Percentiles rank a stretch among this genome's conserved stretches.
phyloP scores from a whole-genome alignment of 2,797 vertebrate species.

The Myripristis jacobus region DNA sequence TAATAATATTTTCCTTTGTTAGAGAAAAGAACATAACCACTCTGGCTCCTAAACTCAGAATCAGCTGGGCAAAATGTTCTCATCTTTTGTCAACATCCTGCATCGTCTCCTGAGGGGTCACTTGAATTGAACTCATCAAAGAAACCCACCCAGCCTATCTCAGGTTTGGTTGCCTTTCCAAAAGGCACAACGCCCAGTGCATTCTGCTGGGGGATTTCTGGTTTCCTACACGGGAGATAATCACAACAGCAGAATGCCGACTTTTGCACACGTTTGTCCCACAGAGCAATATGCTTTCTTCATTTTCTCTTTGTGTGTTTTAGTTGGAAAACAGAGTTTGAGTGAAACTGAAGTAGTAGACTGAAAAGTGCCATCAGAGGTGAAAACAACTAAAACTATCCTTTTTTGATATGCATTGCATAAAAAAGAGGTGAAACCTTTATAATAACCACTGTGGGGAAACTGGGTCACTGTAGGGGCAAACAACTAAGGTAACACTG shows the following conservation, averaged over 20 bases:
- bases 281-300: neutral
- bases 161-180: neutral
- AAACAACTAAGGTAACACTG: no score
- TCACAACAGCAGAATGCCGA: constrained; percentile 4
- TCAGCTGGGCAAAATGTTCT: neutral
- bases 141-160: neutral
- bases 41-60: neutral
- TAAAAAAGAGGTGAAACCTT: no score
- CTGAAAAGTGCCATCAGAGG: no score
- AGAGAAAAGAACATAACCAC: neutral
- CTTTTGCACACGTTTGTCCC: neutral
- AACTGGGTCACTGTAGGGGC: no score
- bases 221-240: constrained; percentile 9
- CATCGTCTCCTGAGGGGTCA: neutral
- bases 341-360: neutral
- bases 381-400: neutral
- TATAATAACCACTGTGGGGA: no score
- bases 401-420: no score
- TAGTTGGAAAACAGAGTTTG: neutral
- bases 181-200: neutral
- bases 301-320: neutral
- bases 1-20: neutral
- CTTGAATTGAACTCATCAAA: neutral
- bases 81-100: neutral
- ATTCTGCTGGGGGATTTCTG: neutral